A percentile compares a stretch with the other conserved stretches of the same genome.
Evolutionary conservation across 1,140 invertebrate genomes (phyloP).

Genomic region (Conopomorpha cramerella): DNA sequence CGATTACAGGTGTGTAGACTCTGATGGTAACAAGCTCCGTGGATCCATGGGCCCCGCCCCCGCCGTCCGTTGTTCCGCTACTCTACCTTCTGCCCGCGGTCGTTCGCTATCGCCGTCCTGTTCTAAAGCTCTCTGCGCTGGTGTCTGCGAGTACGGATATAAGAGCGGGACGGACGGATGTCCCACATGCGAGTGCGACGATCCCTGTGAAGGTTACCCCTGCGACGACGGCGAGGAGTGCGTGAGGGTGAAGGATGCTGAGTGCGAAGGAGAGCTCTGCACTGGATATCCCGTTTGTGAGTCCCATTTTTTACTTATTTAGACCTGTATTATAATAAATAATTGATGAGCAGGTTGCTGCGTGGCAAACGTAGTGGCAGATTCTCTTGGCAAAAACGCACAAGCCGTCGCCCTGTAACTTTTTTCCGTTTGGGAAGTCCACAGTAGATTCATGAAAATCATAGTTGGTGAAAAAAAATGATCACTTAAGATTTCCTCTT

Average conservation of each 20-base stretch:
- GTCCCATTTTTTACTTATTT: too few relatives aligned
- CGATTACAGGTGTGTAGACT: constrained; percentile 79
- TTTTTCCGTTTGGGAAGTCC: too few relatives aligned
- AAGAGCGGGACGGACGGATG: constrained; percentile 78
- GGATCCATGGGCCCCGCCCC: constrained; percentile 79
- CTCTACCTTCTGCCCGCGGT: constrained; percentile 31
- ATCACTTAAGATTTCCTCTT: too few relatives aligned
- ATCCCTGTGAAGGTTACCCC: constrained; percentile 79
- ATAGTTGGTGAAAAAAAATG: too few relatives aligned
- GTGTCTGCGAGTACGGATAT: constrained; percentile 84
- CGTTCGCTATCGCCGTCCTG: constrained; percentile 53
- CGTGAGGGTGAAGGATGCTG: constrained; percentile 69
- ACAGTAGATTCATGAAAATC: too few relatives aligned
- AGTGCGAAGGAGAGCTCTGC: constrained; percentile 71
- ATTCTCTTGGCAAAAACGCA: too few relatives aligned
- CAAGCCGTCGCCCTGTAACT: too few relatives aligned
- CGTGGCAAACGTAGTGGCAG: too few relatives aligned
- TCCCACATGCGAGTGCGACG: constrained; percentile 82
- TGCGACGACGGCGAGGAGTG: constrained; percentile 77
- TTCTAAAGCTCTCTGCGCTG: constrained; percentile 68
- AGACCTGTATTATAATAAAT: too few relatives aligned
- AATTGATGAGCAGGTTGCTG: too few relatives aligned
- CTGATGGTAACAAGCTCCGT: constrained; percentile 73
- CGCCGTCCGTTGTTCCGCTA: constrained; percentile 65
- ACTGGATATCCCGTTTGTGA: constrained; percentile 75